These are phyloP conservation scores for Melanotaenia nigrans DNA, from an alignment of 2,797 vertebrate genomes.

Conservation along the genomic window DNA sequence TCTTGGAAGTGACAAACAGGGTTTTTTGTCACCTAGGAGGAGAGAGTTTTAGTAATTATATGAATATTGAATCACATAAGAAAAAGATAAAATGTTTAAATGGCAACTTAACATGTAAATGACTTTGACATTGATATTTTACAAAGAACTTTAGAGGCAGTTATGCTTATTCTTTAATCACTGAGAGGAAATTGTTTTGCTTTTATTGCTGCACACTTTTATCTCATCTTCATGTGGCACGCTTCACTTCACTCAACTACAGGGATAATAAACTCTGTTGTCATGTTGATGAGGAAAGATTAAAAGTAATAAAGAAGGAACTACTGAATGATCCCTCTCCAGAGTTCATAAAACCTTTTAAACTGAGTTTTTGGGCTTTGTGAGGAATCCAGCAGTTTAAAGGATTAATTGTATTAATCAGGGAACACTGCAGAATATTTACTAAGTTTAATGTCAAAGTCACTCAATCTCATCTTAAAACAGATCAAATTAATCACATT, in stretches of 20 bases:
- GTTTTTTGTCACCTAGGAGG: constrained; percentile 93
- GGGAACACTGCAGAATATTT: constrained; percentile 44
- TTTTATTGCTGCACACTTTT: constrained; percentile 21
- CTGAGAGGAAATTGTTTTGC: constrained; percentile 1
- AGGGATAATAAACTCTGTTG: constrained; percentile 14
- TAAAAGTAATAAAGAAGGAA: neutral
- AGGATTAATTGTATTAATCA: constrained; percentile 25
- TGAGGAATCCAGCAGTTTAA: neutral
- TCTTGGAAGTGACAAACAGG: constrained; percentile 94
- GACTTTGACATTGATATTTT: neutral
- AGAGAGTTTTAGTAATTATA: constrained; percentile 48
- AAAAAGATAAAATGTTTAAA: constrained; percentile 6
- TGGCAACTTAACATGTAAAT: neutral
- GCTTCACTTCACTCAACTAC: neutral
- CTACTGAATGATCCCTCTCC: constrained; percentile 26
- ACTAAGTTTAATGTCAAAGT: constrained; percentile 16
- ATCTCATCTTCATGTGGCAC: constrained; percentile 4
- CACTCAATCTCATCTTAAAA: neutral
- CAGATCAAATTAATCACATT: no score
- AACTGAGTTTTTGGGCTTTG: neutral
- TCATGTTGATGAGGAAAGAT: constrained; percentile 5
- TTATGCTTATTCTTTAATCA: constrained; percentile 10
- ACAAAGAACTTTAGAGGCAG: constrained; percentile 2
- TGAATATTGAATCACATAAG: constrained; percentile 11
- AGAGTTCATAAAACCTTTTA: constrained; percentile 22